Base-by-base conservation (phyloP, 2,113 vertebrate species). In the Struthio camelus region DNA sequence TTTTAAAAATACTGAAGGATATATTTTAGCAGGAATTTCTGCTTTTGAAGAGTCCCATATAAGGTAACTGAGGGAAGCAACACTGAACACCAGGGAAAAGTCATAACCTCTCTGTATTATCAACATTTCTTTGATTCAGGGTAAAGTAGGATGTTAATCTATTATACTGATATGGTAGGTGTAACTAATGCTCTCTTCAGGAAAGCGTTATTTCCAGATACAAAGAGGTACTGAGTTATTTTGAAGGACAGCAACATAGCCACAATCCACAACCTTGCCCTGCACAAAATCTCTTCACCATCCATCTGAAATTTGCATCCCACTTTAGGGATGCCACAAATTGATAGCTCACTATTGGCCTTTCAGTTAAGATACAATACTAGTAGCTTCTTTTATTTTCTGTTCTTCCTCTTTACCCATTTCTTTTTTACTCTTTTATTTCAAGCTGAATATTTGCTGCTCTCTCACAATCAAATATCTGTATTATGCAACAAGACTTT, bases 91-190 rank as follows among this genome's bases (percentile, higher is more conserved):
- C n/a, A 11, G 20, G 50, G 61, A 27, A 4, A 30, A 64, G 50
- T 36, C 6, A 3, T 8, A 4, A 19, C 3, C 34, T 4, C 25
- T 54, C 77, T 58, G 2, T 12, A 1, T 9, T 27, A 64, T 34
- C 69, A 72, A 2, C 48, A 2, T 1, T 34, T 15, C 59, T 34
- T 2, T 27, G 46, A 25, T 14, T 5, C 67, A 38, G 78, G 64
- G 28, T 12, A 22, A 16, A 64, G 73, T 2, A 48, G 85, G 27
- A n/a, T 17, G 20, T 13, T 34, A 25, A 28, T 27, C 42, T 23
- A 5, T 30, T 24, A 30, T 32, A 4, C 14, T 2, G 44, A 50
- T 17, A 14, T 0, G 27, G 48, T 24, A 50, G 56, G 2, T 7
- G 40, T 6, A 54, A 34, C 62, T 5, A n/a, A 25, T 25, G 51